Evolutionary conservation across 1,140 invertebrate species (phyloP), one percentile per base, ranked within the genome.

Genomic region (Drosophila oshimai): DNA sequence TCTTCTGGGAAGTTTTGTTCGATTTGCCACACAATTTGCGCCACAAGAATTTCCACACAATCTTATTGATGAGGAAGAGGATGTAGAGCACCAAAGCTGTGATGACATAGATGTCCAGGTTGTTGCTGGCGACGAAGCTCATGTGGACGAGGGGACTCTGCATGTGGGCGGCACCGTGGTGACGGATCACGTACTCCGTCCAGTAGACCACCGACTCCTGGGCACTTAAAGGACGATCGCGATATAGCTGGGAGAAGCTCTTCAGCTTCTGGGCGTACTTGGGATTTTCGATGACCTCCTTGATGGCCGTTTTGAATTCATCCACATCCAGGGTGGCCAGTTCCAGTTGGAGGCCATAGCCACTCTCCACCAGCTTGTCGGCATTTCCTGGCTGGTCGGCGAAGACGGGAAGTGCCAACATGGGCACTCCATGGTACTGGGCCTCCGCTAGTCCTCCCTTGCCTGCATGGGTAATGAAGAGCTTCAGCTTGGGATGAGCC

Each of bases 391-490:
- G 90, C 74, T 95, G 95, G 84, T 95, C 94, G 33, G 92, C 92
- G 44, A 94, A 93, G 15, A 95, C 91, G 6, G 95, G 95, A 24
- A 96, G 91, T 0, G 94, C 94, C 24, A 96, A 90, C 46, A 96
- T 93, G 3, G 95, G 95, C 4, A 95, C 93, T 74, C 93, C 94
- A 72, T 95, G 93, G 90, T 94, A 94, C 6, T 95, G 89, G 1
- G 95, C 93, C 91, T 96, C 95, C 47, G 94, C 93, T 7, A 94
- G 91, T 33, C 95, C 95, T 33, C 95, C 92, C 31, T 94, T 90
- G 15, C 96, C 95, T 12, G 94, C 95, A 76, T 96, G 95, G 0
- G 94, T 95, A 13, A 96, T 94, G 73, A 96, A 95, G 0, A 93
- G 91, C 75, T 93, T 93, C 2, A 95, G 88, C 51, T 95, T 95